These are phyloP conservation scores for Microplitis demolitor DNA, from an alignment of 1,140 invertebrate species.

Conservation along the genomic window DNA sequence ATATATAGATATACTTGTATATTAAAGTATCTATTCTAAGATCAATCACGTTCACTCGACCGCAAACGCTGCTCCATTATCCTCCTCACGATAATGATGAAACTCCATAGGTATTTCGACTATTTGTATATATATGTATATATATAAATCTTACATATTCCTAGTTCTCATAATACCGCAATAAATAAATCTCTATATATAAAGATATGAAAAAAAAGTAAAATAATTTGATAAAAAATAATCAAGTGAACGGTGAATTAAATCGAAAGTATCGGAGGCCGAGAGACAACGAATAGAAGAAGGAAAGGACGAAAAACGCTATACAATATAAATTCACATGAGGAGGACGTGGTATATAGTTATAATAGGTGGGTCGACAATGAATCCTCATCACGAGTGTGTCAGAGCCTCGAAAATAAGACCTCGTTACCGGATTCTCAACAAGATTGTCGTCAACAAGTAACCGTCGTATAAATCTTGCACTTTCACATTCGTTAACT, in stretches of 20 bases:
- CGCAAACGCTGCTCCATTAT: conserved; percentile 16
- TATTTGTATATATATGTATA: background rate
- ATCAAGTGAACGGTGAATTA: background rate
- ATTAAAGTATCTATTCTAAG: background rate
- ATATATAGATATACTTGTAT: background rate
- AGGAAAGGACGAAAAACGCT: background rate
- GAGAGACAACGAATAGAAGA: background rate
- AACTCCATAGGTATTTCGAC: background rate
- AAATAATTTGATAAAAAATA: too few species aligned
- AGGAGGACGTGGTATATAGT: too few species aligned
- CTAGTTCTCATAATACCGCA: too few species aligned
- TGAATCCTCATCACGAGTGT: conserved; percentile 27
- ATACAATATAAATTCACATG: too few species aligned
- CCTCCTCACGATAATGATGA: conserved; percentile 1
- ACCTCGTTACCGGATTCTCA: conserved; percentile 33
- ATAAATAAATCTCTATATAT: too few species aligned
- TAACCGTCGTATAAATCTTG: conserved; percentile 20
- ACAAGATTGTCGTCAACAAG: conserved; percentile 10
- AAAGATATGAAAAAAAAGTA: too few species aligned
- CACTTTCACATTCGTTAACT: conserved; percentile 27
- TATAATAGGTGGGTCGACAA: conserved; percentile 14
- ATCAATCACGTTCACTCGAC: conserved; percentile 14
- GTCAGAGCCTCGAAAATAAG: conserved; percentile 24
- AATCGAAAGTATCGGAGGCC: background rate
- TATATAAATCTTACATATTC: background rate